Percentiles rank a stretch among this genome's conserved stretches.
Evolutionary conservation across 2,113 vertebrate genomes (phyloP).

Genomic region (Lepidothrix coronata): DNA sequence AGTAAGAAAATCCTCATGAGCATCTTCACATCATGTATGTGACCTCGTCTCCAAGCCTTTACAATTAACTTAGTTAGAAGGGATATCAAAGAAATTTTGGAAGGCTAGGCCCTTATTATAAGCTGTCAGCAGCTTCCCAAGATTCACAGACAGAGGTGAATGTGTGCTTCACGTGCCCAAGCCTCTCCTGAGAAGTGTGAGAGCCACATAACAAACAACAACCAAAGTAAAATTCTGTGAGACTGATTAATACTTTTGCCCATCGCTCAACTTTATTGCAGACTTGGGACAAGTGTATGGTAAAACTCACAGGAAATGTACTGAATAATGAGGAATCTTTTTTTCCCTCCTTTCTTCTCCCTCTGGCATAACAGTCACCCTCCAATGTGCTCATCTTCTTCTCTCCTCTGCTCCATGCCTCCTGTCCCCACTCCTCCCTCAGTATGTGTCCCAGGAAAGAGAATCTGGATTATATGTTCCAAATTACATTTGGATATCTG

Average conservation of each 20-base stretch:
- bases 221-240: background rate
- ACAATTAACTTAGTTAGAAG: background rate
- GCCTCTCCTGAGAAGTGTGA: background rate
- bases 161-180: rapidly evolving
- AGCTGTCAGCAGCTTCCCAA: background rate
- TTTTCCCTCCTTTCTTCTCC: background rate
- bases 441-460: background rate
- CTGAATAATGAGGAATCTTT: background rate
- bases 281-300: background rate
- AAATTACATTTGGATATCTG: background rate
- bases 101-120: background rate
- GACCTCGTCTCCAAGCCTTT: background rate
- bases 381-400: background rate
- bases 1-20: background rate
- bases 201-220: rapidly evolving
- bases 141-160: background rate
- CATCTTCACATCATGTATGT: rapidly evolving
- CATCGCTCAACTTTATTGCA: background rate
- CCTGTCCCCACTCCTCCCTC: background rate
- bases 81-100: background rate
- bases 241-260: background rate
- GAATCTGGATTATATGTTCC: background rate
- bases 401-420: background rate
- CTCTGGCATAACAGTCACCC: background rate
- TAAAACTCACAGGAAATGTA: background rate